phyloP scores from a whole-genome alignment of 2,888 invertebrate species.

The Ceratothoa steindachneri region DNA sequence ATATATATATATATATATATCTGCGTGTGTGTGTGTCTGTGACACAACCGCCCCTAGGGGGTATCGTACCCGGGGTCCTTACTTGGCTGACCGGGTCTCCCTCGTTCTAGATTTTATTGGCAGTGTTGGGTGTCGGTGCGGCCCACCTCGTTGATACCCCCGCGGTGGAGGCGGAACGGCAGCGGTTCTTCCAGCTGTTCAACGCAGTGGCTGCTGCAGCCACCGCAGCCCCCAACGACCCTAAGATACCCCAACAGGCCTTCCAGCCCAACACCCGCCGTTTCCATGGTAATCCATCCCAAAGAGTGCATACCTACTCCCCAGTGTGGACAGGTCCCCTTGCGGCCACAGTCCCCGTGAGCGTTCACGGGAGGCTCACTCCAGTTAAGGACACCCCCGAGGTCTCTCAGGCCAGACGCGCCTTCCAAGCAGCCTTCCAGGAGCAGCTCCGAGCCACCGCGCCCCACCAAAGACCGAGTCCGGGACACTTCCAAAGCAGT shows the following conservation, averaged over 20 bases:
- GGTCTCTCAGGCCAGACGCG: neutral
- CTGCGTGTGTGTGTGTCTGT: no score
- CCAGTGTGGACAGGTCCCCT: neutral
- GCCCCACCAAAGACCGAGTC: neutral
- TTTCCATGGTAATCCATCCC: neutral
- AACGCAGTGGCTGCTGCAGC: neutral
- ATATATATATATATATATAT: no score
- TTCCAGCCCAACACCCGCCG: neutral
- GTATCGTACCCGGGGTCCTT: no score
- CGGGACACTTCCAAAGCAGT: neutral
- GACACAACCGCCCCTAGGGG: no score
- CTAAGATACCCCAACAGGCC: neutral
- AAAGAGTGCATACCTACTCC: neutral
- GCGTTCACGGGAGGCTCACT: neutral
- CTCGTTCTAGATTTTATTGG: slow-evolving; percentile 2
- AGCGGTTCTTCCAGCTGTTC: neutral
- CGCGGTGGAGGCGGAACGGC: neutral
- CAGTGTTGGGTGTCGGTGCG: neutral
- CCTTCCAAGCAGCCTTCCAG: neutral
- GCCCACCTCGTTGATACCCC: neutral
- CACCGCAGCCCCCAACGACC: neutral
- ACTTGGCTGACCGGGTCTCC: no score
- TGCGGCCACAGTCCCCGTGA: neutral
- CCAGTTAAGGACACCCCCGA: neutral
- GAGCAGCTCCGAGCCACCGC: neutral